A percentile compares a stretch with the other conserved stretches of the same genome.
Conservation (phyloP, 1,140 invertebrate species). For the Brachionus asplanchnoidis region DNA sequence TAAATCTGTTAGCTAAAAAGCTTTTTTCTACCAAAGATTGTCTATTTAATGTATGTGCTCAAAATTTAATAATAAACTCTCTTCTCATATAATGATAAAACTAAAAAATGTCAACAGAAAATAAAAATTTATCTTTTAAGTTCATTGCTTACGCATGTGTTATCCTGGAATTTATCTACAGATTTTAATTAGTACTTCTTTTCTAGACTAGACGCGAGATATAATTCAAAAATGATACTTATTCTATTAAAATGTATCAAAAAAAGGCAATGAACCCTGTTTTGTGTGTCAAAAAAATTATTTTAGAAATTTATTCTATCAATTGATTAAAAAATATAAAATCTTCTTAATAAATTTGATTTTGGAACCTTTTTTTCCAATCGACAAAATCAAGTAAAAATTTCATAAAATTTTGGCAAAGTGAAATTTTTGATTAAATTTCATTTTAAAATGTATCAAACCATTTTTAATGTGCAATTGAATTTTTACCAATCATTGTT, state of each 20-base stretch:
- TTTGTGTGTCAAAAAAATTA: too few species aligned
- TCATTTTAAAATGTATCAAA: too few species aligned
- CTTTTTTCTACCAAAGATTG: background rate
- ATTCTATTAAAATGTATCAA: background rate
- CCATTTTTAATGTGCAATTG: too few species aligned
- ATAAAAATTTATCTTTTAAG: background rate
- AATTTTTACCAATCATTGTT: too few species aligned
- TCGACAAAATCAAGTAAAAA: background rate
- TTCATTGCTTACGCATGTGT: background rate
- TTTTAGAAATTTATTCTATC: too few species aligned
- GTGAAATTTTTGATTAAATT: too few species aligned
- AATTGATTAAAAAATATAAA: too few species aligned
- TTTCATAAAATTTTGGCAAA: too few species aligned
- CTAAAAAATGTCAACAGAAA: background rate
- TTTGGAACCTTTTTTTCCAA: background rate
- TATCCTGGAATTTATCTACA: background rate
- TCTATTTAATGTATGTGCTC: background rate
- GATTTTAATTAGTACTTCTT: background rate
- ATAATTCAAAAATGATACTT: background rate
- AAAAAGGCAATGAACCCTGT: background rate
- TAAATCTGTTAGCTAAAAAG: background rate
- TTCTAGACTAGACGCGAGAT: background rate
- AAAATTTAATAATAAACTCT: background rate
- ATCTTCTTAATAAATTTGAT: background rate
- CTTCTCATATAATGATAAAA: background rate